Evolutionary conservation across 1,140 invertebrate species (phyloP), one percentile per base, ranked within the genome.

Genomic region (Cephus cinctus): DNA sequence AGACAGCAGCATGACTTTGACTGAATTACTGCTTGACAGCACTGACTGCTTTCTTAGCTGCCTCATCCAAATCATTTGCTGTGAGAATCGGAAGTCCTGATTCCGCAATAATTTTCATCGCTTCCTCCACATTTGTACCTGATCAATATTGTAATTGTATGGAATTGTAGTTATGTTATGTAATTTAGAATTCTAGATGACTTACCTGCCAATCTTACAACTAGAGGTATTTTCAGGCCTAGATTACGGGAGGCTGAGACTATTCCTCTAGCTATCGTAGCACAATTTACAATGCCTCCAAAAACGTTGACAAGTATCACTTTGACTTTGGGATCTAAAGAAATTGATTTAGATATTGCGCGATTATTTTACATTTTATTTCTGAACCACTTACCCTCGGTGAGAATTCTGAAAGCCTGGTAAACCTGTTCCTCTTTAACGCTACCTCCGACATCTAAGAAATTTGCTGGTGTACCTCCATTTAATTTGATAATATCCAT

Each of bases 201-300:
- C n/a, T 82, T 86, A 74, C 95, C 96, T 86, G 97, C 94, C 43
- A 99, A 76, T 62, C 97, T 81, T 6, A 98, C 94, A 51, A 98
- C 83, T 11, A 99, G 72, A 0, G 97, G 96, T 45, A 98, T 83
- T 63, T 86, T 84, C 1, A 98, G 78, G 35, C 87, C 77, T 34
- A 93, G 85, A 47, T 83, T 85, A 69, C 86, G 86, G 54, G 87
- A 89, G 16, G 96, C 96, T 47, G 87, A 83, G 2, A 98, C 87
- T 56, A 99, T 92, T 36, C 97, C 97, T 63, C 88, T 92, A 2
- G 97, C 96, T 69, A 99, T 92, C 4, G 88, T 98, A 2, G 87
- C 92, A 81, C 97, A 99, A 76, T 99, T 98, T 0, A 99, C 96
- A 69, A 99, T 99, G 55, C 97, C 97, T 50, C 94, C 97, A 81